phyloP scores from a whole-genome alignment of 2,888 invertebrate genomes.

The Siphonodentalium dalli region DNA sequence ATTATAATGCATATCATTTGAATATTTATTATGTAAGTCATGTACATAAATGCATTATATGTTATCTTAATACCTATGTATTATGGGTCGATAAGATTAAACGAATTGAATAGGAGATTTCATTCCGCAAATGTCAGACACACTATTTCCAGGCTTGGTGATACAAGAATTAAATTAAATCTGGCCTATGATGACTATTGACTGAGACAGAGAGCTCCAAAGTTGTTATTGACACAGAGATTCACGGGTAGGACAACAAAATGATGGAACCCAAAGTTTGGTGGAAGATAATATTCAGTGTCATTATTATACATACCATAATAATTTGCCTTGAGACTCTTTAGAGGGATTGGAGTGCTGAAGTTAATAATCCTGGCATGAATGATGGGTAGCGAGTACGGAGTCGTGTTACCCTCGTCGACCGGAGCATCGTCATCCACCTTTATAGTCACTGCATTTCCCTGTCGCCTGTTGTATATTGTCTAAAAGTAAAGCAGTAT shows the following conservation, averaged over 20 bases:
- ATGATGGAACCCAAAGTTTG: background rate
- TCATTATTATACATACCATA: constrained; percentile 58
- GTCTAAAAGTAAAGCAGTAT: constrained; percentile 29
- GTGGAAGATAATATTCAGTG: background rate
- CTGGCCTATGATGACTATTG: too few species aligned
- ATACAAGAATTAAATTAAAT: background rate
- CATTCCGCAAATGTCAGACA: background rate
- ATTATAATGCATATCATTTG: too few species aligned
- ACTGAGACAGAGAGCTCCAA: too few species aligned
- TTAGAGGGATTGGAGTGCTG: constrained; percentile 72
- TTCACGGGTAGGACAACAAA: background rate
- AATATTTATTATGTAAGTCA: too few species aligned
- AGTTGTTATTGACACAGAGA: too few species aligned
- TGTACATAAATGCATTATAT: too few species aligned
- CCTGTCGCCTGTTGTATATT: constrained; percentile 34
- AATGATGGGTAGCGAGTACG: constrained; percentile 65
- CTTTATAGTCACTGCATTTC: constrained; percentile 30
- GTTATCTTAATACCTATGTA: too few species aligned
- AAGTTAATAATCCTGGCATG: constrained; percentile 73
- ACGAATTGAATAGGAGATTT: too few species aligned
- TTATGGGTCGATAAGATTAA: too few species aligned
- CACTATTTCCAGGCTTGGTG: too few species aligned
- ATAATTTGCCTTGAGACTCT: constrained; percentile 61
- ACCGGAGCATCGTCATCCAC: constrained; percentile 31
- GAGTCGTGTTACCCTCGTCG: constrained; percentile 30